Evolutionary conservation across 64 coral and sea anemone species (phyloP).

Genomic region (Stylophora pistillata): DNA sequence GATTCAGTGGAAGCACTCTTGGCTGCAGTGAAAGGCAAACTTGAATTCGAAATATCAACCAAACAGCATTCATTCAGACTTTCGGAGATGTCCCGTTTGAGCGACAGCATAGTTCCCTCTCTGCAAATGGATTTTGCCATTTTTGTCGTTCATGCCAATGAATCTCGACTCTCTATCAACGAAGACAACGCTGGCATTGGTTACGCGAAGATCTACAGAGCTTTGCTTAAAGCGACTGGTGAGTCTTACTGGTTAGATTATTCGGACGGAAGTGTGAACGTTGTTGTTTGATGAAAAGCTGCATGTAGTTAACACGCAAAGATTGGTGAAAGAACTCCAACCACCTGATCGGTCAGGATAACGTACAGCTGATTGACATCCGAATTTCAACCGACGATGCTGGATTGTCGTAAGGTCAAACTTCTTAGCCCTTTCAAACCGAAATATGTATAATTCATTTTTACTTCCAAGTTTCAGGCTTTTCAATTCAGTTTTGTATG

Average conservation of each 20-base stretch:
- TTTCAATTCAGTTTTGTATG: too few relatives aligned
- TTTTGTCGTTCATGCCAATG: slow-evolving; percentile 84
- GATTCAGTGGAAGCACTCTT: slow-evolving; percentile 36
- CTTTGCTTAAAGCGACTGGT: slow-evolving; percentile 65
- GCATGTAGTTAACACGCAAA: not conserved
- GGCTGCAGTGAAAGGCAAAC: not conserved
- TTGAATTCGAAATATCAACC: slow-evolving; percentile 1
- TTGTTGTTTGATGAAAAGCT: not conserved
- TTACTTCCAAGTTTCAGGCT: too few relatives aligned
- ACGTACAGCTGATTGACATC: too few relatives aligned
- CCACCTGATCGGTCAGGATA: too few relatives aligned
- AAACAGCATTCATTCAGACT: slow-evolving; percentile 53
- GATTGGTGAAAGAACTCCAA: too few relatives aligned
- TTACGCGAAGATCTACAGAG: slow-evolving; percentile 69
- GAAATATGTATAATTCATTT: too few relatives aligned
- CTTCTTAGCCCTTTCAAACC: too few relatives aligned
- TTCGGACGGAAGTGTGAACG: too few relatives aligned
- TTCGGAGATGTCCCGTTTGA: slow-evolving; percentile 39
- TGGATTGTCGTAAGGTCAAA: too few relatives aligned
- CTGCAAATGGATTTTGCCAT: slow-evolving; percentile 48
- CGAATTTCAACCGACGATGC: too few relatives aligned
- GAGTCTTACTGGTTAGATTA: not conserved
- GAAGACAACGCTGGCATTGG: slow-evolving; percentile 63
- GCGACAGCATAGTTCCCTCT: not conserved
- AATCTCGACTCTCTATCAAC: slow-evolving; percentile 71